These are phyloP conservation scores for Synanthedon vespiformis DNA, from an alignment of 2,888 invertebrate genomes.

Conservation along the genomic window DNA sequence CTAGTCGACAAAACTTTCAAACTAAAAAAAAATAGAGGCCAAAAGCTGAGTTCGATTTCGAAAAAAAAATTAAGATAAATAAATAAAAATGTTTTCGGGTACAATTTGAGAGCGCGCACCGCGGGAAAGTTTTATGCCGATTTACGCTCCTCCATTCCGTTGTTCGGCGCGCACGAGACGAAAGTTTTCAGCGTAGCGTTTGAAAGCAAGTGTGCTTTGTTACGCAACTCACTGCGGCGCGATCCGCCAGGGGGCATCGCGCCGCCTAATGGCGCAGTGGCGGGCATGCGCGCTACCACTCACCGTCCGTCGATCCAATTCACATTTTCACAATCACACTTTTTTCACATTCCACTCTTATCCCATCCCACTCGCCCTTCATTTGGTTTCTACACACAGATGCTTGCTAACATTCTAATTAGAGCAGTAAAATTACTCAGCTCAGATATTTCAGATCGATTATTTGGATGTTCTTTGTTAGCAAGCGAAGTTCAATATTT, in stretches of 20 bases:
- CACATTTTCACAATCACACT: slow-evolving; percentile 24
- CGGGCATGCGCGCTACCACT: slow-evolving; percentile 58
- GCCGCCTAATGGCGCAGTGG: slow-evolving; percentile 64
- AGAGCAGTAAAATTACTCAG: too few species aligned
- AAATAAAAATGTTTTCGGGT: slow-evolving; percentile 13
- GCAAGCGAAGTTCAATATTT: too few species aligned
- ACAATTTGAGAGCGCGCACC: slow-evolving; percentile 28
- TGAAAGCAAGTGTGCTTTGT: slow-evolving; percentile 62
- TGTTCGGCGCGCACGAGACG: slow-evolving; percentile 42
- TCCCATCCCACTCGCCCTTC: slow-evolving; percentile 4
- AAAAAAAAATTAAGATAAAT: not conserved
- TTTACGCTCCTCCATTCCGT: slow-evolving; percentile 49
- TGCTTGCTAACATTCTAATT: too few species aligned
- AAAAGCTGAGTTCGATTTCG: slow-evolving; percentile 13
- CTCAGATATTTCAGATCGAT: too few species aligned
- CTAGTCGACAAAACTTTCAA: slow-evolving; percentile 37
- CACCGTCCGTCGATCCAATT: slow-evolving; percentile 12
- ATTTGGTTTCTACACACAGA: not conserved
- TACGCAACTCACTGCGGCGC: slow-evolving; percentile 66
- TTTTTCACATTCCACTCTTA: slow-evolving; percentile 21
- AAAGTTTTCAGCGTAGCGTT: slow-evolving; percentile 59
- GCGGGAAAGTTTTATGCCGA: slow-evolving; percentile 58
- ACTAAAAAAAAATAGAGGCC: slow-evolving; percentile 33
- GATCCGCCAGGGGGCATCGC: slow-evolving; percentile 65
- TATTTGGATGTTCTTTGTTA: too few species aligned